Base-by-base conservation (phyloP, 2,113 vertebrate species). In the Halcyon senegalensis region DNA sequence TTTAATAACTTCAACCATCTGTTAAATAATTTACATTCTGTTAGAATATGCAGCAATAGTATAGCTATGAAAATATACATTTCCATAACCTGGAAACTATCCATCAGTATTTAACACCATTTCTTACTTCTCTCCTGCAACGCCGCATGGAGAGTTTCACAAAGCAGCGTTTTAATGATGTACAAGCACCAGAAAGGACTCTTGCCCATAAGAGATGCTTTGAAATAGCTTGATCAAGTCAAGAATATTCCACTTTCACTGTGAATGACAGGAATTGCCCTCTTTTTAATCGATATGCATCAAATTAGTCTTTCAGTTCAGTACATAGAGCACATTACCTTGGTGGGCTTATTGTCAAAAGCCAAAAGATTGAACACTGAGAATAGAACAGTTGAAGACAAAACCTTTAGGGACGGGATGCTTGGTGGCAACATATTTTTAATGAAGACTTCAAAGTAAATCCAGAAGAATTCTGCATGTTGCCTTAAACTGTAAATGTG, bases 11-110 rank as follows among this genome's bases (percentile, higher is more conserved):
- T 50, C 30, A 87, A 58, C 86, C 81, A 75, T 87, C 59, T 84
- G 73, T 82, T 96, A 92, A 93, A 91, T 92, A 84, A 96, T 92
- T 85, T 55, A 87, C 50, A 76, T 82, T 76, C 46, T 80, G 33
- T 60, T 62, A 84, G 56, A 95, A 87, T n/a, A 88, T 39, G 44
- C 41, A 67, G 56, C 73, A 93, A 75, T 86, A 80, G 19, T 76
- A 85, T 20, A 78, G 51, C 78, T 95, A 92, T 1, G 8, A 88
- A 87, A 87, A 89, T 27, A 95, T 17, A 63, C n/a, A 66, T 84
- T 95, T 84, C 43, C 55, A 89, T 90, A 84, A 60, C n/a, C 60
- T 72, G 87, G 78, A 85, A 97, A 77, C 59, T 46, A 93, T 81
- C 70, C 60, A 62, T 63, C 23, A 41, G 25, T 60, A 62, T 72